phyloP scores from a whole-genome alignment of 2,888 invertebrate genomes.

The Thereva unica region DNA sequence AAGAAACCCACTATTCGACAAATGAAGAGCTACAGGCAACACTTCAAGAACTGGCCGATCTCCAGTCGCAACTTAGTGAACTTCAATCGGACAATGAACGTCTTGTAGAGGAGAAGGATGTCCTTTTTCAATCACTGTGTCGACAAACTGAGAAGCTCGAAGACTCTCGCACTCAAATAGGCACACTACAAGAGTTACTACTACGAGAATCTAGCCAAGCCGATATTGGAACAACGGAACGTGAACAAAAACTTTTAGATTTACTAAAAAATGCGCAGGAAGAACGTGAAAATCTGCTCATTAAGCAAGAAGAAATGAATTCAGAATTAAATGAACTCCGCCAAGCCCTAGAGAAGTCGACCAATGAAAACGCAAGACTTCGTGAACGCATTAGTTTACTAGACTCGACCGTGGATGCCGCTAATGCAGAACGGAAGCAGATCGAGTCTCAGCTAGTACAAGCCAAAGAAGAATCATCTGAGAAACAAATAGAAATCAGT shows the following conservation, averaged over 20 bases:
- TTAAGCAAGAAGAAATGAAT: constrained; percentile 79
- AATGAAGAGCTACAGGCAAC: constrained; percentile 93
- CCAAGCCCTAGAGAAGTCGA: constrained; percentile 64
- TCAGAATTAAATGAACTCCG: constrained; percentile 70
- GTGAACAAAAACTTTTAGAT: constrained; percentile 81
- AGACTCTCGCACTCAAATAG: constrained; percentile 80
- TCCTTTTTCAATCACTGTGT: constrained; percentile 86
- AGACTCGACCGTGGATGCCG: constrained; percentile 75
- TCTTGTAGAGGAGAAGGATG: constrained; percentile 84
- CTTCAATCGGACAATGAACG: constrained; percentile 87
- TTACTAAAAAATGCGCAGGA: constrained; percentile 83
- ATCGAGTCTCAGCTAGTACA: constrained; percentile 73
- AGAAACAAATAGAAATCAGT: constrained; percentile 78
- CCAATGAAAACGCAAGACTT: constrained; percentile 68
- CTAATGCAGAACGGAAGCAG: constrained; percentile 73
- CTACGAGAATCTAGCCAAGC: constrained; percentile 71
- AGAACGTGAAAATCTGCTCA: constrained; percentile 72
- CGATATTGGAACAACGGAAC: constrained; percentile 71
- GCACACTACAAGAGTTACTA: constrained; percentile 79
- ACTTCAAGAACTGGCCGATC: constrained; percentile 86
- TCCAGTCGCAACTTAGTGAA: constrained; percentile 84
- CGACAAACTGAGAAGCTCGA: constrained; percentile 90
- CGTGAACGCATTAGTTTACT: constrained; percentile 71
- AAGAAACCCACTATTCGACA: constrained; percentile 68
- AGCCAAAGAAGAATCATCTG: constrained; percentile 74